Percentiles rank a stretch among this genome's conserved stretches.
Evolutionary conservation across 2,797 vertebrate genomes (phyloP).

Genomic region (Cercopithecus hamlyni): DNA sequence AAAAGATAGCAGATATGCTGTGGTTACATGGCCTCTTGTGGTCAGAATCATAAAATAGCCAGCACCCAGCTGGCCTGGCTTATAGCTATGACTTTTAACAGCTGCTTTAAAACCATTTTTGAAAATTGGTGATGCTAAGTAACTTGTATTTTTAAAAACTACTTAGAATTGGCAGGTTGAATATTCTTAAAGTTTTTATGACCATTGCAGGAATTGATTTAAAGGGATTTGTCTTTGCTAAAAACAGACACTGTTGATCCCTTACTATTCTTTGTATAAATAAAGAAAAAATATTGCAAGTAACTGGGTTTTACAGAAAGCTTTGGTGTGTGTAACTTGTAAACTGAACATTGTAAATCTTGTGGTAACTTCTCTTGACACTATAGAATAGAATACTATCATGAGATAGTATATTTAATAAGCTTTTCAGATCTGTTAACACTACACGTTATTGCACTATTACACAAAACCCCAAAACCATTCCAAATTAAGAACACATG

Average conservation of each 20-base stretch:
- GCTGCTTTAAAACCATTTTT: neutral
- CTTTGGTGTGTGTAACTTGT: neutral
- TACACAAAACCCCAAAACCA: neutral
- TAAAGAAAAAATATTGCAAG: neutral
- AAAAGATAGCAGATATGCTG: neutral
- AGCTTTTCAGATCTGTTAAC: neutral
- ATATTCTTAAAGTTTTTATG: neutral
- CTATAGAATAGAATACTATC: neutral
- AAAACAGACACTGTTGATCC: neutral
- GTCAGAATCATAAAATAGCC: neutral
- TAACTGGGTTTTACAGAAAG: neutral
- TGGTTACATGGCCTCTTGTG: neutral
- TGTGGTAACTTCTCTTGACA: neutral
- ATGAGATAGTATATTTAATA: fast-evolving
- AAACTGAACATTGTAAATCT: neutral
- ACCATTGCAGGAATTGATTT: neutral
- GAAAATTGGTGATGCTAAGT: neutral
- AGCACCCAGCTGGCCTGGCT: neutral
- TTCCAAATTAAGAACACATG: neutral
- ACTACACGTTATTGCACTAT: fast-evolving
- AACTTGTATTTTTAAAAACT: neutral
- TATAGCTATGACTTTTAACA: neutral
- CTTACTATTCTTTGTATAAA: neutral
- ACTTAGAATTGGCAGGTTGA: neutral
- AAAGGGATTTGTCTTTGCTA: neutral